Percentiles rank a stretch among this genome's conserved stretches.
These are phyloP conservation scores for Hippoglossus hippoglossus DNA, from an alignment of 2,797 vertebrate species.

Conservation along the genomic window DNA sequence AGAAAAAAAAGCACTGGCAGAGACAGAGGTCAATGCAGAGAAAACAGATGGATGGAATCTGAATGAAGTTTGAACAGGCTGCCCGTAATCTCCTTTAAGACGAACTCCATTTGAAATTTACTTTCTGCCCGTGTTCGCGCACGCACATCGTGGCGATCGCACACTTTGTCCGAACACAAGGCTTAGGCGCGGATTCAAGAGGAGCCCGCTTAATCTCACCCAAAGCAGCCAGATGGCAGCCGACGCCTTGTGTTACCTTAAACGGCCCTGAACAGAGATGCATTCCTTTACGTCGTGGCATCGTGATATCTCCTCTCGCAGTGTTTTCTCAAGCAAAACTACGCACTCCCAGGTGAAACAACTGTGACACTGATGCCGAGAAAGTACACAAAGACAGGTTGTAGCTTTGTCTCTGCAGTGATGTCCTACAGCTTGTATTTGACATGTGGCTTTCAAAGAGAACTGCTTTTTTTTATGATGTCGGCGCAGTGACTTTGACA, in stretches of 20 bases:
- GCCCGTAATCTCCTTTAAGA: constrained; percentile 20
- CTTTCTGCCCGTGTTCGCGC: constrained; percentile 18
- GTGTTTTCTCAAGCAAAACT: constrained; percentile 3
- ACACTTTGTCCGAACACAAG: constrained; percentile 26
- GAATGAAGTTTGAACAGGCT: constrained; percentile 12
- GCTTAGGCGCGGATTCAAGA: constrained; percentile 40
- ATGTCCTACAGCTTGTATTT: constrained; percentile 10
- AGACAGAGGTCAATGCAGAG: constrained; percentile 10
- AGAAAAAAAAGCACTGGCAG: neutral
- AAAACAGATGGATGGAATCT: constrained; percentile 15
- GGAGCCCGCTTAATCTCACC: constrained; percentile 18
- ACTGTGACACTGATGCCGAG: constrained; percentile 22
- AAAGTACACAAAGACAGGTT: neutral
- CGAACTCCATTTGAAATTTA: constrained; percentile 29
- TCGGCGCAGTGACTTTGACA: constrained; percentile 45
- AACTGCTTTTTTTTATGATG: constrained; percentile 14
- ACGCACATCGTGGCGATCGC: constrained; percentile 20
- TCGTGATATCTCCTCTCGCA: neutral
- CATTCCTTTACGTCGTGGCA: constrained; percentile 14
- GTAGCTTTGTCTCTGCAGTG: constrained; percentile 1
- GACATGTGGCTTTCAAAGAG: constrained; percentile 27
- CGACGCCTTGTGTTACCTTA: constrained; percentile 12
- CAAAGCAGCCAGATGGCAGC: constrained; percentile 31
- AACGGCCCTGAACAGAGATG: constrained; percentile 21
- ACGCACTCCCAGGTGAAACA: neutral